phyloP scores from a whole-genome alignment of 1,140 invertebrate species.

The Lysiphlebus fabarum region DNA sequence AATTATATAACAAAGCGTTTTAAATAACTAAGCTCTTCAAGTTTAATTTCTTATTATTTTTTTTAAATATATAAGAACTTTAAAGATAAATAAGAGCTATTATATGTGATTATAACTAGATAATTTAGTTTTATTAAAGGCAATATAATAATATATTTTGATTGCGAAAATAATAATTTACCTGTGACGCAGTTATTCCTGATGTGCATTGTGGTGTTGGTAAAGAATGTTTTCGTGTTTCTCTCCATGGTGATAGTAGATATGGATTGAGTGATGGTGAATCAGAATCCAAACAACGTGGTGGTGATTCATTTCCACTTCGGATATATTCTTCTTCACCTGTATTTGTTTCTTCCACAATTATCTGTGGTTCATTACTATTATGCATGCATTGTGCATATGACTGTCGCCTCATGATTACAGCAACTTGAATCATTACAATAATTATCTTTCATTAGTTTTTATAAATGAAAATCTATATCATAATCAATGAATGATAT shows the following conservation, averaged over 20 bases:
- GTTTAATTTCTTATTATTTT: no score
- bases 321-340: slow-evolving; percentile 64
- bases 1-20: no score
- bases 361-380: slow-evolving; percentile 68
- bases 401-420: slow-evolving; percentile 48
- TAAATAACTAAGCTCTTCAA: no score
- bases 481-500: no score
- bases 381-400: slow-evolving; percentile 39
- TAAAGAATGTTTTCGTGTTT: slow-evolving; percentile 74
- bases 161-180: slow-evolving; percentile 51
- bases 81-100: no score
- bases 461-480: no score
- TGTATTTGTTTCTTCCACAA: slow-evolving; percentile 70
- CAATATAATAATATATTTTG: no score
- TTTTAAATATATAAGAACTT: no score
- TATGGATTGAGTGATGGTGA: slow-evolving; percentile 72
- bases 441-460: no score
- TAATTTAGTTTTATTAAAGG: no score
- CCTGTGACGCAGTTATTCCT: slow-evolving; percentile 80
- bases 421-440: background rate
- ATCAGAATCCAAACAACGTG: slow-evolving; percentile 66
- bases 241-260: slow-evolving; percentile 73
- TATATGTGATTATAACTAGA: no score
- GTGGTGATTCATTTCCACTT: slow-evolving; percentile 57
- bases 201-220: slow-evolving; percentile 78